Conservation (phyloP, 2,113 vertebrate species). For the Pithys albifrons region DNA sequence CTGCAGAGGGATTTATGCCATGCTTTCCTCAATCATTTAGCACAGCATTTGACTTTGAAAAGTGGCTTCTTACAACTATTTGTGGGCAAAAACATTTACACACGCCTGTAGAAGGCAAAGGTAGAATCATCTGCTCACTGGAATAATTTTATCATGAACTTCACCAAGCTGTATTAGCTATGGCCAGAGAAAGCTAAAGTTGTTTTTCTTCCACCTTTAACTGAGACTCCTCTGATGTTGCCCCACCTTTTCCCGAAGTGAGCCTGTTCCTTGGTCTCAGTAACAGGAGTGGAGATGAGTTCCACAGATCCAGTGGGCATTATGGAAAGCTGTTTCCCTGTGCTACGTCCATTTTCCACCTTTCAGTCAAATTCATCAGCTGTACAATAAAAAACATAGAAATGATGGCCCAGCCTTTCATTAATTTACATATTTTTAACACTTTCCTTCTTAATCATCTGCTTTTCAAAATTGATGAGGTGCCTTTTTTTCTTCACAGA, state of each 20-base stretch:
- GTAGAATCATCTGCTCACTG: not conserved
- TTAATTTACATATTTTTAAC: not conserved
- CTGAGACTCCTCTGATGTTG: not conserved
- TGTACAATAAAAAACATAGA: not conserved
- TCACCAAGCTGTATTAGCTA: not conserved
- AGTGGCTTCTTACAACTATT: not conserved
- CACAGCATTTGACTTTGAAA: not conserved
- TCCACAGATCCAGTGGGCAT: accelerated
- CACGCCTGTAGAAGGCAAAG: not conserved
- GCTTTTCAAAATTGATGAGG: not conserved
- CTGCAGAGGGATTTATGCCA: not conserved
- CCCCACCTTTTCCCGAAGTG: not conserved
- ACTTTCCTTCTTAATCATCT: not conserved
- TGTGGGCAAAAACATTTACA: not conserved
- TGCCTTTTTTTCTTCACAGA: accelerated
- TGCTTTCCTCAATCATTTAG: not conserved
- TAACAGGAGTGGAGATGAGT: not conserved
- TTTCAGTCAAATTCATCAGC: not conserved
- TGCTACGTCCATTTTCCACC: not conserved
- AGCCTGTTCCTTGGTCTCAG: not conserved
- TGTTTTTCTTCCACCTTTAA: not conserved
- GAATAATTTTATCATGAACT: not conserved
- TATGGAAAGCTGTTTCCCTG: not conserved
- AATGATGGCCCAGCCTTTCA: not conserved
- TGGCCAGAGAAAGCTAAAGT: not conserved